These are phyloP conservation scores for Corynorhinus townsendii DNA, from an alignment of 2,113 vertebrate genomes.

Conservation along the genomic window DNA sequence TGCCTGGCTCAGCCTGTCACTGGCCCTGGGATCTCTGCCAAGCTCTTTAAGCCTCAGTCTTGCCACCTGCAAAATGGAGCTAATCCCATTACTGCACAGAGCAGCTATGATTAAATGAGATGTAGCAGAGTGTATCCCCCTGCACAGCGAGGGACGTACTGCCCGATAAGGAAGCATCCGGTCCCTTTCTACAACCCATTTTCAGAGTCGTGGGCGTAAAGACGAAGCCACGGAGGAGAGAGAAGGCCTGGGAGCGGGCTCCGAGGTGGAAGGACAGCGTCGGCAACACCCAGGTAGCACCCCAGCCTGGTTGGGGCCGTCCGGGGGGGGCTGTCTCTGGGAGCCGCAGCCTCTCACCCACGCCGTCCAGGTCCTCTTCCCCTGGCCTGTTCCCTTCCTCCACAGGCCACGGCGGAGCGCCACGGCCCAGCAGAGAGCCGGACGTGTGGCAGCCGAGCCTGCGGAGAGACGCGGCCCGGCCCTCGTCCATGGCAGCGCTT, in stretches of 20 bases:
- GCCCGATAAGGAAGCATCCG: fast-evolving
- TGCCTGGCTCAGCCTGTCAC: neutral
- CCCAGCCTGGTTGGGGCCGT: neutral
- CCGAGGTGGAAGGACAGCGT: fast-evolving
- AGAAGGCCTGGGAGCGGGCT: neutral
- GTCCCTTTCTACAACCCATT: too few relatives aligned
- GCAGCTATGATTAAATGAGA: neutral
- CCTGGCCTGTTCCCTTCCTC: neutral
- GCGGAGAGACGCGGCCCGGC: neutral
- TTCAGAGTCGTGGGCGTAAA: neutral
- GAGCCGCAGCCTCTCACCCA: neutral
- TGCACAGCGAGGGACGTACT: fast-evolving
- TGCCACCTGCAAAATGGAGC: neutral
- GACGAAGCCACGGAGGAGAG: fast-evolving
- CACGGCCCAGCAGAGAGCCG: neutral
- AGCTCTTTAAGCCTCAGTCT: neutral
- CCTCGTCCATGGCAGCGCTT: neutral
- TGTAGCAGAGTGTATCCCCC: fast-evolving
- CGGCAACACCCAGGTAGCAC: fast-evolving
- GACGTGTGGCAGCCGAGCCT: neutral
- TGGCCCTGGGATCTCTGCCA: neutral
- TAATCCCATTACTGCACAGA: neutral
- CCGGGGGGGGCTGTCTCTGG: neutral
- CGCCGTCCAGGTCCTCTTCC: neutral
- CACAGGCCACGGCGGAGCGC: neutral